Base-by-base conservation (phyloP, 23 tunicate genomes). In the Corella eumyota region DNA sequence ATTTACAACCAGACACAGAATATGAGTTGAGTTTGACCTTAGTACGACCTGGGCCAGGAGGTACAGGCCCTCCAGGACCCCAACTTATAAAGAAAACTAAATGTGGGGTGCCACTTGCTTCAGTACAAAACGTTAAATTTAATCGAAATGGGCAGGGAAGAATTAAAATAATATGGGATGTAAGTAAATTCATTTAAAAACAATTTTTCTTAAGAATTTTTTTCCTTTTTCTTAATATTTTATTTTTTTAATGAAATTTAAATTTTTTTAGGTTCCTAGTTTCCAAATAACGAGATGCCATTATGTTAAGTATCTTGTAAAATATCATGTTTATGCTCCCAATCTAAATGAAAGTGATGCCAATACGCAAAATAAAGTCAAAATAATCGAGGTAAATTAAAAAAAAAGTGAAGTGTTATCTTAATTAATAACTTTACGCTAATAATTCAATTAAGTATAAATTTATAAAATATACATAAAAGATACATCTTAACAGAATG, bases 1-100 rank as follows among this genome's bases (percentile, higher is more conserved):
- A 83, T 51, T 66, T 92, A n/a, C 67, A 71, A 68, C 98, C 98
- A 4, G 98, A 92, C 86, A 92, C 93, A 13, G 49, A 52, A 34
- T 92, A 92, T 60, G 71, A 72, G 47, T 56, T 92, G 28, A 11
- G 71, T 9, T 93, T 92, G 53, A 72, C 80, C 51, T 55, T 92
- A 45, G 80, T 65, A 4, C 72, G 98, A 32, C 93, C 93, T 30
- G 92, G 93, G 35, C 27, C 49, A 3, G 98, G 98, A 1, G 98
- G 98, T 4, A 50, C 50, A 3, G 97, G 97, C 2, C 54, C 40
- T 3, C 84, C 91, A 0, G 97, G 97, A 0, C 97, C 97, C 6
- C 57, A 36, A 29, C 50, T 75, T 26, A 34, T 19, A 21, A 58
- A 32, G 44, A 74, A 65, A 33, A 90, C 97, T 13, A 80, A 65